Conservation (phyloP, 2,113 vertebrate genomes). For the Pungitius pungitius region DNA sequence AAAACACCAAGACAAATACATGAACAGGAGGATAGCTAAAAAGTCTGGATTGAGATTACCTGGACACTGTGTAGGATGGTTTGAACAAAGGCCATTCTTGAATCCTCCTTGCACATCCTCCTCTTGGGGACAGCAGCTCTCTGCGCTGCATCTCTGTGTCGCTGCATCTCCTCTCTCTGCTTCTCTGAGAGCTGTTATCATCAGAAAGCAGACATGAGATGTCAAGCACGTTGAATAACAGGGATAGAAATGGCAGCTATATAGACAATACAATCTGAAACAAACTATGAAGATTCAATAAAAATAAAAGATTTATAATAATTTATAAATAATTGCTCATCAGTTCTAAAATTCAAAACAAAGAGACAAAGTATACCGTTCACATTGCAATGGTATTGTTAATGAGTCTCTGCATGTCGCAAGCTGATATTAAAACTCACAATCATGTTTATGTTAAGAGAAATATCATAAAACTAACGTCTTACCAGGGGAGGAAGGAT, state of each 20-base stretch:
- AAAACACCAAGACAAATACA: background rate
- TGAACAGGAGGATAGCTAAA: background rate
- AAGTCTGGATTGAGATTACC: conserved; percentile 49
- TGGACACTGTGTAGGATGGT: conserved; percentile 72
- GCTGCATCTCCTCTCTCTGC: conserved; percentile 71
- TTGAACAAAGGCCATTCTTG: conserved; percentile 65
- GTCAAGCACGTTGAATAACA: background rate
- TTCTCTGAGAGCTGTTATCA: conserved; percentile 70
- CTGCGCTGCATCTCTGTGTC: conserved; percentile 57
- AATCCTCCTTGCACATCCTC: conserved; percentile 34
- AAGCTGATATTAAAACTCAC: too few relatives aligned
- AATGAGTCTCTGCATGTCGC: background rate
- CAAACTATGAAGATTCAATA: background rate
- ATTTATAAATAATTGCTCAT: background rate
- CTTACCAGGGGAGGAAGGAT: conserved; percentile 76
- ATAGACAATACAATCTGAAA: background rate
- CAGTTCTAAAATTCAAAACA: background rate
- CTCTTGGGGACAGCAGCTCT: conserved; percentile 39
- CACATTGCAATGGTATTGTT: background rate
- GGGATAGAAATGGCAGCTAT: too few relatives aligned
- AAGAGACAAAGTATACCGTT: background rate
- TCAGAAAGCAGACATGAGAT: conserved; percentile 21
- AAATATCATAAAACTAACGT: background rate
- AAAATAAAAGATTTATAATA: background rate
- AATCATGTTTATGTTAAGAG: background rate